Base-by-base conservation (phyloP, 2,113 vertebrate genomes). In the Tetraodon nigroviridis region DNA sequence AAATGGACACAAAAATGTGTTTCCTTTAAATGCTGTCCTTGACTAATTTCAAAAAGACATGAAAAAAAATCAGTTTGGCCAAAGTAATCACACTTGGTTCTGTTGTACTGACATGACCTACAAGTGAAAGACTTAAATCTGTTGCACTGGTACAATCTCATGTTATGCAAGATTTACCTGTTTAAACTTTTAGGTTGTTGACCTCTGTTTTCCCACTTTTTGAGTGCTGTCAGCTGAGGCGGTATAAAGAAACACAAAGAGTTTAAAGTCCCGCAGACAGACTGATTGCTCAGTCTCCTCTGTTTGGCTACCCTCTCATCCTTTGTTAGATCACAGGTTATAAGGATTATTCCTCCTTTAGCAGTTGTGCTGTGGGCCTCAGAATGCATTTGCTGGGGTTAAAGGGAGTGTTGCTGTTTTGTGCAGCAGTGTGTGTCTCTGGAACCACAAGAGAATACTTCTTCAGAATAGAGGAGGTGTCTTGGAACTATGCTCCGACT, bases 391-490 rank as follows among this genome's bases (percentile, higher is more conserved):
- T 11, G 10, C 3, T 52, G 8, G 58, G 8, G 11, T 55, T 70
- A 0, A 48, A 29, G 24, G 42, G 58, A n/a, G 15, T 73, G 24
- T 37, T 80, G 58, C 51, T 91, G 49, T 78, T 55, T 22, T 84
- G 71, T 52, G 41, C 42, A 16, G 58, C 66, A 15, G 68, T 57
- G 3, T 66, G 59, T 15, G 89, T 68, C 20, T 84, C 78, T 14
- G 82, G 76, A 14, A 41, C 74, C 46, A 85, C 24, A 29, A 86
- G 90, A 58, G 86, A 87, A n/a, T 90, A 91, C 62, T 91, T 89
- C 52, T 11, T 92, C 19, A 87, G 61, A 49, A 91, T 92, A 62
- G 88, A 90, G 7, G 91, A 92, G 41, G 56, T 80, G 5, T 22
- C 58, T 18, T 89, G 86, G 86, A 82, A 88, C 51, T 88, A 86